Conservation (phyloP, 1,140 invertebrate species). For the Cydia amplana region DNA sequence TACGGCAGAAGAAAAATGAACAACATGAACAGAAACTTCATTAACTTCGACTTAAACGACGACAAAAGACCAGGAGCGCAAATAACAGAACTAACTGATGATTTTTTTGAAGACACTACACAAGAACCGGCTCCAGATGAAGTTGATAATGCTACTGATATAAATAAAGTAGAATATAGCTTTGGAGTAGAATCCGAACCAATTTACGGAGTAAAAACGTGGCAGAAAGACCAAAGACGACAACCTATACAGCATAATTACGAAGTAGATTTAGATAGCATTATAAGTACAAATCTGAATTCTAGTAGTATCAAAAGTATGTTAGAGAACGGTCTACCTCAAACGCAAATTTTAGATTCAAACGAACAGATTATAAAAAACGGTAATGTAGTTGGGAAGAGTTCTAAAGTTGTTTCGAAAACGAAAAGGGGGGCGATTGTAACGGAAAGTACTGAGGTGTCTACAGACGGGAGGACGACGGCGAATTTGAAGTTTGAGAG, state of each 20-base stretch:
- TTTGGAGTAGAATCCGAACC: constrained; percentile 69
- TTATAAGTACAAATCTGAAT: constrained; percentile 57
- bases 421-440: constrained; percentile 69
- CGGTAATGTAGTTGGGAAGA: constrained; percentile 60
- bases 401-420: constrained; percentile 64
- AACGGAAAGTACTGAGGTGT: constrained; percentile 71
- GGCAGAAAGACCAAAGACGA: constrained; percentile 76
- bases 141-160: constrained; percentile 32
- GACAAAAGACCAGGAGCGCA: constrained; percentile 69
- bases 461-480: constrained; percentile 63
- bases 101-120: constrained; percentile 67
- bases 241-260: constrained; percentile 68
- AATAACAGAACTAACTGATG: constrained; percentile 76
- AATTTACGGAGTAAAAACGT: constrained; percentile 65
- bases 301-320: constrained; percentile 64
- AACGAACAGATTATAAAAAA: constrained; percentile 66
- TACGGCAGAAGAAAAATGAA: constrained; percentile 83
- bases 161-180: constrained; percentile 46
- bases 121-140: constrained; percentile 67
- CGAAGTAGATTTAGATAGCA: constrained; percentile 63
- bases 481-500: constrained; percentile 70
- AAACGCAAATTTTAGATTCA: constrained; percentile 57
- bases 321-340: constrained; percentile 67
- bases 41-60: constrained; percentile 59
- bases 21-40: constrained; percentile 60